These are phyloP conservation scores for Muntiacus reevesi DNA, from an alignment of 2,113 vertebrate genomes.

Conservation along the genomic window DNA sequence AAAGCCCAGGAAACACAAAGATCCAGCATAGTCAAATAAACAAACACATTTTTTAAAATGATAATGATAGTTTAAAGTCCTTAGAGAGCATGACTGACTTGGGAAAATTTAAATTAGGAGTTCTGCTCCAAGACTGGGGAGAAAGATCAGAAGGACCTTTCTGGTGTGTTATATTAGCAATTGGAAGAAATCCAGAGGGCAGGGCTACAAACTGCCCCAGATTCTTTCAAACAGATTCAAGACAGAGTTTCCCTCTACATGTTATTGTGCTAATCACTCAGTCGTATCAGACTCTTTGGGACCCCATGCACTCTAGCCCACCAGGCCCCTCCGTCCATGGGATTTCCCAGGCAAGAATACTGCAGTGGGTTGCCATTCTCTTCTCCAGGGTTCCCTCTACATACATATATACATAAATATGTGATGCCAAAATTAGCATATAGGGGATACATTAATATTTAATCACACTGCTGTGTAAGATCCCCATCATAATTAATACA, in stretches of 20 bases:
- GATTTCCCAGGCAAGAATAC: background rate
- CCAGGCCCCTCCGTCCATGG: background rate
- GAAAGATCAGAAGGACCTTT: background rate
- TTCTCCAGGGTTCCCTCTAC: background rate
- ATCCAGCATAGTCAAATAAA: background rate
- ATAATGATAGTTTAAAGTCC: background rate
- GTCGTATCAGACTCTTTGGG: background rate
- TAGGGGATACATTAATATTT: background rate
- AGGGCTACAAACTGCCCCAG: background rate
- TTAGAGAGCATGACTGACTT: background rate
- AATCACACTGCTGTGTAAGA: background rate
- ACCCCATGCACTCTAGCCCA: background rate
- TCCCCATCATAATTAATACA: background rate
- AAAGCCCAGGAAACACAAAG: background rate
- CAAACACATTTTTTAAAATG: background rate
- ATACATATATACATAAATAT: background rate
- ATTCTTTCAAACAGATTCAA: background rate
- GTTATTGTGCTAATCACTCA: background rate
- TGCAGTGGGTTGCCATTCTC: background rate
- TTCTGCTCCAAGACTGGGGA: background rate
- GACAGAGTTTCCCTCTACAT: background rate
- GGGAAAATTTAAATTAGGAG: background rate
- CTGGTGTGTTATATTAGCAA: background rate
- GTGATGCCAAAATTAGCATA: background rate
- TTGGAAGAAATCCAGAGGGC: background rate